Evolutionary conservation across 2,888 invertebrate species (phyloP), one percentile per base, ranked within the genome.

Genomic region (Branchellion lobata): DNA sequence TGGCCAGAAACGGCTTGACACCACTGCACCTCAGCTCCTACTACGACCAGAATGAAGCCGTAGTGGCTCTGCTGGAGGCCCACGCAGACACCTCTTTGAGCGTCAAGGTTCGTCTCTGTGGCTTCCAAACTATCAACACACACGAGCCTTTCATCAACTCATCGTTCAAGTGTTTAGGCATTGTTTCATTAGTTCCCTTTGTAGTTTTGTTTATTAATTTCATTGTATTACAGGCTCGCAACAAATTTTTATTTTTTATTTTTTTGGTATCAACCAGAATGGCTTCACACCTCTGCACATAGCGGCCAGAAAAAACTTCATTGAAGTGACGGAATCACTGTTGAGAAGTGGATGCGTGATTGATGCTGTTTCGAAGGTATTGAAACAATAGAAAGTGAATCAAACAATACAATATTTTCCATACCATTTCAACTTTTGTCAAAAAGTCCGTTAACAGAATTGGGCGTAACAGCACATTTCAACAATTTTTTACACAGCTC

Each of bases 1-100:
- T 97, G 99, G 83, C 98, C 98, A 57, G 87, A 87, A 90, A 90
- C 85, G 99, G 99, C 82, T 98, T 99, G 88, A 98, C 98, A 0
- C 98, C 99, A 0, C 90, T 99, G 29, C 99, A 99, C 89, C 91
- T 99, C 84, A 96, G 98, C 68, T 94, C 97, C 77, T 99, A 99
- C 89, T 98, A 99, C 87, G 99, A 98, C n/a, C 95, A 98, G 86
- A 91, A 21, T 5, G 73, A 68, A 21, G 69, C 73, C 34, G 81
- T 53, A 27, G 8, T 57, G 18, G 72, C 75, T 0, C 65, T 81
- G 51, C 40, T 77, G 31, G 57, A 75, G 29, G 33, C 40, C 21
- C 72, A 79, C 1, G 81, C 81, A 1, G 27, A 65, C 21, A 40
- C 68, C 8, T 29, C 36, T 40, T 11, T 34, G 40, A 79, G 79